These are phyloP conservation scores for Blastobasis adustella DNA, from an alignment of 2,888 invertebrate genomes.

Conservation along the genomic window DNA sequence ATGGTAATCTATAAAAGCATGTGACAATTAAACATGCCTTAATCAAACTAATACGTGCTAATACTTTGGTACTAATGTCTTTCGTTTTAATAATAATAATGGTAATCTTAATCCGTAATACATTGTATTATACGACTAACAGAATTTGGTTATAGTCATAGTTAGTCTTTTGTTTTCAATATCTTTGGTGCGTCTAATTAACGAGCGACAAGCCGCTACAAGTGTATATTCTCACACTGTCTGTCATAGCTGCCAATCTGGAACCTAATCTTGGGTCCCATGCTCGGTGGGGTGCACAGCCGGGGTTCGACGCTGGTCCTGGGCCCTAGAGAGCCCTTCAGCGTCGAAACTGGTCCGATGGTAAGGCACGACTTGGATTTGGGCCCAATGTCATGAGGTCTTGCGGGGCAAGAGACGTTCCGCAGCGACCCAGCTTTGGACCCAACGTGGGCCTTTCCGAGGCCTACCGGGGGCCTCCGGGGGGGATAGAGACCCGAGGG, in stretches of 20 bases:
- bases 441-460: conserved; percentile 7
- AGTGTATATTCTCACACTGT: conserved; percentile 29
- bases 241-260: conserved; percentile 32
- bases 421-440: background rate
- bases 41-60: background rate
- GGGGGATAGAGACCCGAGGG: conserved; percentile 44
- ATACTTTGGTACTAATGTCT: conserved; percentile 12
- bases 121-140: conserved; percentile 7
- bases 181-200: conserved; percentile 55
- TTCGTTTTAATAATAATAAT: conserved; percentile 15
- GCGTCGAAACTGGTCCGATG: background rate
- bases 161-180: conserved; percentile 22
- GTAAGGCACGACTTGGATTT: background rate
- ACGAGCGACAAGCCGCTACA: conserved; percentile 53
- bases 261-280: conserved; percentile 44
- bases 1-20: background rate
- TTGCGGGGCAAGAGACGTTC: background rate
- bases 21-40: background rate
- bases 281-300: conserved; percentile 24
- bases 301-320: background rate
- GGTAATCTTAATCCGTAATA: conserved; percentile 6
- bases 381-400: background rate
- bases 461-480: conserved; percentile 43
- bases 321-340: background rate
- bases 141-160: conserved; percentile 1